phyloP scores from a whole-genome alignment of 2,888 invertebrate species.

The Syritta pipiens region DNA sequence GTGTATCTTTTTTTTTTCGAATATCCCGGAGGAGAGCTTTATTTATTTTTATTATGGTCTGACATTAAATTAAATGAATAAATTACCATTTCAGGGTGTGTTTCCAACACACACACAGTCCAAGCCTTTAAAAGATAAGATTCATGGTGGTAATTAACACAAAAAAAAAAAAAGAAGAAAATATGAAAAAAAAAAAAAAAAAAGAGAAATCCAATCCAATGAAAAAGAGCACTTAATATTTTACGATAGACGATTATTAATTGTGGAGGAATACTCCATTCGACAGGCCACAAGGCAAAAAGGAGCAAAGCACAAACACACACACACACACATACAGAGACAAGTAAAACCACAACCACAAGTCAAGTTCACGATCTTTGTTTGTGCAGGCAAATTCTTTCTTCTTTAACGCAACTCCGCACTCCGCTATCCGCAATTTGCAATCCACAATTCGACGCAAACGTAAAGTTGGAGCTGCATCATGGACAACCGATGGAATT shows the following conservation, averaged over 20 bases:
- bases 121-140: slow-evolving; percentile 5
- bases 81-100: slow-evolving; percentile 51
- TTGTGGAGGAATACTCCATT: slow-evolving; percentile 26
- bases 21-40: slow-evolving; percentile 22
- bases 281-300: slow-evolving; percentile 4
- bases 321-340: not conserved
- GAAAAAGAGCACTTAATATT: slow-evolving; percentile 50
- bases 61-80: slow-evolving; percentile 56
- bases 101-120: not conserved
- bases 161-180: not conserved
- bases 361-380: slow-evolving; percentile 1
- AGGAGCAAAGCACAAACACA: not conserved
- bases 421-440: too few species aligned
- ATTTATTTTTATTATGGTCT: slow-evolving; percentile 46
- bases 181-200: slow-evolving; percentile 14
- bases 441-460: not conserved
- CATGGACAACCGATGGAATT: too few species aligned
- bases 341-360: not conserved
- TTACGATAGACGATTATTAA: slow-evolving; percentile 55
- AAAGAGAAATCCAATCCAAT: slow-evolving; percentile 7
- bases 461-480: too few species aligned
- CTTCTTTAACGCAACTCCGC: not conserved
- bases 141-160: slow-evolving; percentile 46
- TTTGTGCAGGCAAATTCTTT: slow-evolving; percentile 1
- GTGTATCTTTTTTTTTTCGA: not conserved